These are phyloP conservation scores for Clitarchus hookeri DNA, from an alignment of 2,888 invertebrate genomes.

Conservation along the genomic window DNA sequence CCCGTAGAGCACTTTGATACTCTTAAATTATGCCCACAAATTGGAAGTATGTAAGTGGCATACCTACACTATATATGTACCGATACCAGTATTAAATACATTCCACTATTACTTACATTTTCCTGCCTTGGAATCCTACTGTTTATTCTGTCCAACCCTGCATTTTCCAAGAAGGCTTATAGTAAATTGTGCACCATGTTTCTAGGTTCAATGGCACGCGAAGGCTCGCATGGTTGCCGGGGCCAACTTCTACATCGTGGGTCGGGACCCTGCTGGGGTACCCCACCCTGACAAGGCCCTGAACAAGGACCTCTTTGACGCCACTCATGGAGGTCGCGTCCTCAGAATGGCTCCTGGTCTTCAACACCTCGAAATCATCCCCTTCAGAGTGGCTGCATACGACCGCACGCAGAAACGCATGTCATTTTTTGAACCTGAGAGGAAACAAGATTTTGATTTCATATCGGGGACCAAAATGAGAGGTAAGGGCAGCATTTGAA, in stretches of 20 bases:
- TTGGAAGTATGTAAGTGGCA: no score
- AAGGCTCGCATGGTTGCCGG: slow-evolving; percentile 95
- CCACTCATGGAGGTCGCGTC: slow-evolving; percentile 89
- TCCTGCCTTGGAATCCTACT: no score
- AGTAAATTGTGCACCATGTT: not conserved
- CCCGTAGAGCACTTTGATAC: no score
- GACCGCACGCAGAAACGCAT: slow-evolving; percentile 82
- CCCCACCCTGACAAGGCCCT: slow-evolving; percentile 77
- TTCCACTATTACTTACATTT: no score
- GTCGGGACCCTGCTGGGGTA: slow-evolving; percentile 97
- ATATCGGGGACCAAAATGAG: slow-evolving; percentile 97
- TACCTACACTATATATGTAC: no score
- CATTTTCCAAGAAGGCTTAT: not conserved
- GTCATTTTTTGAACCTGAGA: slow-evolving; percentile 90
- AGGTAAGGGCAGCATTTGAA: slow-evolving; percentile 54
- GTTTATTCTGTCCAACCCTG: no score
- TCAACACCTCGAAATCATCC: slow-evolving; percentile 90
- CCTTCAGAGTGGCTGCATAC: slow-evolving; percentile 98
- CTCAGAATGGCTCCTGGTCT: slow-evolving; percentile 94
- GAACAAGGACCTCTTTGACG: slow-evolving; percentile 85
- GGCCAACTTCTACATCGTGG: slow-evolving; percentile 97
- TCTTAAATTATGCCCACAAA: no score
- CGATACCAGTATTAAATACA: no score
- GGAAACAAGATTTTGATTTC: slow-evolving; percentile 93
- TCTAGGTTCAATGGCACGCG: slow-evolving; percentile 89